A percentile compares a stretch with the other conserved stretches of the same genome.
phyloP scores from a whole-genome alignment of 2,113 vertebrate species.

The Mystacornis crossleyi region DNA sequence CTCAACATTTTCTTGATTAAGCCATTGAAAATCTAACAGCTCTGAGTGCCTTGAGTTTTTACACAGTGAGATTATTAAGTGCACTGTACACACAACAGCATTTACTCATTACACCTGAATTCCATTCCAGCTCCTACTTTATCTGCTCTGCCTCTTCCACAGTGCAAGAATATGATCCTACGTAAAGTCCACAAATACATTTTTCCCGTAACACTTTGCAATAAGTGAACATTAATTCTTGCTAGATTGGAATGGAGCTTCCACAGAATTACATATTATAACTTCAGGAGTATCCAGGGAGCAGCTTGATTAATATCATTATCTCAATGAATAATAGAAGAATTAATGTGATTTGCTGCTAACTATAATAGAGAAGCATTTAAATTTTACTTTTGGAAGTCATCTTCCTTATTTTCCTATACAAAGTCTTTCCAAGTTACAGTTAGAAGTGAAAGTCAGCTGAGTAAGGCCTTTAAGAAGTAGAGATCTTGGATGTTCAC shows the following conservation, averaged over 20 bases:
- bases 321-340: conserved; percentile 35
- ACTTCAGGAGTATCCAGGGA: not conserved
- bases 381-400: conserved; percentile 53
- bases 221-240: conserved; percentile 55
- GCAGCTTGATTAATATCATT: conserved; percentile 46
- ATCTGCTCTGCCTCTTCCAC: not conserved
- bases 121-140: not conserved
- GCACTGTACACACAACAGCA: not conserved
- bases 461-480: not conserved
- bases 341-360: conserved; percentile 62
- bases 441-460: not conserved
- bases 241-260: conserved; percentile 15
- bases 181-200: not conserved
- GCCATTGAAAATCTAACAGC: not conserved
- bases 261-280: conserved; percentile 9
- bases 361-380: conserved; percentile 7
- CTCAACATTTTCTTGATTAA: conserved; percentile 14
- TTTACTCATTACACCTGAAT: not conserved
- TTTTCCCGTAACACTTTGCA: conserved; percentile 35
- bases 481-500: not conserved
- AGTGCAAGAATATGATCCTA: not conserved
- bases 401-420: not conserved
- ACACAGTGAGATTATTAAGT: not conserved
- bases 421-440: not conserved
- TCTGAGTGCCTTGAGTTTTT: not conserved